phyloP scores from a whole-genome alignment of 2,113 vertebrate genomes.

The Seriola dumerili region DNA sequence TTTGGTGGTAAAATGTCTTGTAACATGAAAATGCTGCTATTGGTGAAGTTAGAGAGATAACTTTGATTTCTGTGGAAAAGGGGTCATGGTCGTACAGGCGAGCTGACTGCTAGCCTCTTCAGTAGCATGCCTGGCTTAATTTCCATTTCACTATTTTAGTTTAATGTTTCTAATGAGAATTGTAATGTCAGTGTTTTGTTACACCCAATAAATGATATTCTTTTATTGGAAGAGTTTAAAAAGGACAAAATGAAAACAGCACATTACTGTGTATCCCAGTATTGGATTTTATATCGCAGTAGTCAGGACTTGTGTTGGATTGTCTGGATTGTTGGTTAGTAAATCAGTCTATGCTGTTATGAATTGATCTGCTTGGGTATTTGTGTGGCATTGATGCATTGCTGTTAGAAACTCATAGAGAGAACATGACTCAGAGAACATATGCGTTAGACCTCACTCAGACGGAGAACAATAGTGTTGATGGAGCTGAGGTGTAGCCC shows the following conservation, averaged over 20 bases:
- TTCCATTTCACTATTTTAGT: background rate
- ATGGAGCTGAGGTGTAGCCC: constrained; percentile 42
- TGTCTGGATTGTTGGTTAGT: background rate
- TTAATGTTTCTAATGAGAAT: background rate
- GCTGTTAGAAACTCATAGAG: background rate
- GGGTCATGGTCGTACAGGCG: background rate
- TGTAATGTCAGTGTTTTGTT: background rate
- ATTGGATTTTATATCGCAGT: background rate
- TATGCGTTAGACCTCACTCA: constrained; percentile 10
- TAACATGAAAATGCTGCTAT: background rate
- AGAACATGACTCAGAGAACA: constrained; percentile 2
- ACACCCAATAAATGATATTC: background rate
- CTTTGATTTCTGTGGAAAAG: no score
- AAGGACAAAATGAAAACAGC: background rate
- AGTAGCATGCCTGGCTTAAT: no score
- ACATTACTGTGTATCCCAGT: background rate
- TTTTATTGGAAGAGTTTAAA: background rate
- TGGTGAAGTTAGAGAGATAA: background rate
- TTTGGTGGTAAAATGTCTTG: background rate
- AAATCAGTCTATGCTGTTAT: background rate
- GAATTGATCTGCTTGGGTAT: background rate
- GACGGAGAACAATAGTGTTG: constrained; percentile 72
- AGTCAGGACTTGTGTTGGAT: background rate
- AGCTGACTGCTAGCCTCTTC: background rate
- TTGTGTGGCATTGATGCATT: background rate